Conservation (phyloP, 2,797 vertebrate genomes). For the Phrynocephalus forsythii region DNA sequence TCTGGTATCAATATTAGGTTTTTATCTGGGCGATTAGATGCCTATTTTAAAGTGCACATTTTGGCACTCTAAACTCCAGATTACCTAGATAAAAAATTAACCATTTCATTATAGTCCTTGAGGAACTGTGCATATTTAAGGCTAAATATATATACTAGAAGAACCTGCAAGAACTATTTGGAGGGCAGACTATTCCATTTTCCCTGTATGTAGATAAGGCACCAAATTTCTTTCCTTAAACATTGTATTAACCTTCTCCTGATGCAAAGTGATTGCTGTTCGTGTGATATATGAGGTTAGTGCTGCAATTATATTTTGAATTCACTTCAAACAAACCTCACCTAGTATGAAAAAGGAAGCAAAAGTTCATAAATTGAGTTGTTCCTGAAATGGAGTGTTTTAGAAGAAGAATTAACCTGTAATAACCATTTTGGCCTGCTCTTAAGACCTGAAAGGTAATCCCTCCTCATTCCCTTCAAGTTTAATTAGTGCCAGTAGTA, state of each 20-base stretch:
- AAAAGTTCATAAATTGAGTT: conserved; percentile 76
- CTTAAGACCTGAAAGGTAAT: conserved; percentile 78
- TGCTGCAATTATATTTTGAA: conserved; percentile 75
- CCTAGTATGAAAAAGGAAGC: conserved; percentile 44
- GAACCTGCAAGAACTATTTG: conserved; percentile 55
- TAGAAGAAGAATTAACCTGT: conserved; percentile 80
- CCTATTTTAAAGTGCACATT: background rate
- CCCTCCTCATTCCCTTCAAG: conserved; percentile 80
- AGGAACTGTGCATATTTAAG: conserved; percentile 40
- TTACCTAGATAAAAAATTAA: conserved; percentile 26
- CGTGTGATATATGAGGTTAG: conserved; percentile 78
- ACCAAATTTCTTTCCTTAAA: conserved; percentile 67
- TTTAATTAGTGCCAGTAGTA: conserved; percentile 80
- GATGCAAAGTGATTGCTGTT: conserved; percentile 77
- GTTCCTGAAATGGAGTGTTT: conserved; percentile 75
- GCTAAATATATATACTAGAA: conserved; percentile 31
- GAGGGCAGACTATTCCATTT: conserved; percentile 58
- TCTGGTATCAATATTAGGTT: background rate
- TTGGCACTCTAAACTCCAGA: background rate
- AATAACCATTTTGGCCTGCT: conserved; percentile 77
- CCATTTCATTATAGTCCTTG: conserved; percentile 17
- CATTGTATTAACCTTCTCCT: conserved; percentile 81
- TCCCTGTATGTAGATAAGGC: conserved; percentile 68
- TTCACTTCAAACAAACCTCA: conserved; percentile 75
- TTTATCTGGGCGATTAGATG: background rate